Conservation (phyloP, 2,888 invertebrate species). For the Limnephilus auricula region DNA sequence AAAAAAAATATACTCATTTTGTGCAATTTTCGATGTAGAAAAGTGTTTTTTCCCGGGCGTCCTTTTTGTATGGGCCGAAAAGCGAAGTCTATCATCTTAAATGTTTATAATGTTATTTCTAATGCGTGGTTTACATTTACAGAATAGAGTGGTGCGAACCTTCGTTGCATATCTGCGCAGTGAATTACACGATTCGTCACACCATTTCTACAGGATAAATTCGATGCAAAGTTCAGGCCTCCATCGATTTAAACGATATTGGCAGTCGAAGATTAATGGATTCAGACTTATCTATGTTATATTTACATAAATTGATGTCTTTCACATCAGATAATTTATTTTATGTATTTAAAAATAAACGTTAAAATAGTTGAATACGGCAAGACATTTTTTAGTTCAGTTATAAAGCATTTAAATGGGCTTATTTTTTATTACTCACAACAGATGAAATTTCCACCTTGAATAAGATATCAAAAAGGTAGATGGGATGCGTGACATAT, state of each 20-base stretch:
- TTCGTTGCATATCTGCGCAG: background rate
- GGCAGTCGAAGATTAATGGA: background rate
- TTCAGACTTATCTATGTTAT: background rate
- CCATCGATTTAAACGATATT: background rate
- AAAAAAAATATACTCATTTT: too few relatives aligned
- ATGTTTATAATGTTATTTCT: background rate
- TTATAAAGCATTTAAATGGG: background rate
- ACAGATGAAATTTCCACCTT: slow-evolving; percentile 33
- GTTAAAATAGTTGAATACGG: background rate
- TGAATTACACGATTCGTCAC: background rate
- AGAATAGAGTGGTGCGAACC: background rate
- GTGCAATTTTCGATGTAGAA: too few relatives aligned
- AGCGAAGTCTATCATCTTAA: too few relatives aligned
- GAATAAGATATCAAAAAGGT: slow-evolving; percentile 33
- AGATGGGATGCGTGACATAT: slow-evolving; percentile 46
- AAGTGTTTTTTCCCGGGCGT: too few relatives aligned
- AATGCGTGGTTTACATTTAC: background rate
- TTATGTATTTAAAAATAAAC: background rate
- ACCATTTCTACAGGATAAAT: background rate
- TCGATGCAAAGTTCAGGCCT: background rate
- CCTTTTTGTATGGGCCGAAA: too few relatives aligned
- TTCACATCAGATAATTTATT: background rate
- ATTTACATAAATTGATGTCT: background rate
- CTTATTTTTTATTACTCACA: background rate
- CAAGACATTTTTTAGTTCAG: background rate